A percentile compares a stretch with the other conserved stretches of the same genome.
phyloP scores from a whole-genome alignment of 2,888 invertebrate genomes.

The Cartodere bifasciata region DNA sequence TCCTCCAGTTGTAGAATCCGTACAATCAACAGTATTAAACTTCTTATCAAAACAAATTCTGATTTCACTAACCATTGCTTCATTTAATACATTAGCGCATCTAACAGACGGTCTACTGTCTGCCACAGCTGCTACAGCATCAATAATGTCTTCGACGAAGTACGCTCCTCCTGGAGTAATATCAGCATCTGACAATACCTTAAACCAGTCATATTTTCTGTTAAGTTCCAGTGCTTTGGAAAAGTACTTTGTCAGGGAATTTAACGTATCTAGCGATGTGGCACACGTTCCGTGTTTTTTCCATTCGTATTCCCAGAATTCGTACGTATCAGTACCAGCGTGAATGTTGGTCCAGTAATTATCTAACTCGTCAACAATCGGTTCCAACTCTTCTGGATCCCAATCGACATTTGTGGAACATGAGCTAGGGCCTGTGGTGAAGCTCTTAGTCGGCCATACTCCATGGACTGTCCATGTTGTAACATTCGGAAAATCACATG shows the following conservation, averaged over 20 bases:
- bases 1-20: too few relatives aligned
- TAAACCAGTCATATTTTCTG: slow-evolving; percentile 43
- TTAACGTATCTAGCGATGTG: slow-evolving; percentile 37
- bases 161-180: slow-evolving; percentile 40
- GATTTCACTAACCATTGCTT: slow-evolving; percentile 51
- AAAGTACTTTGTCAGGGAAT: slow-evolving; percentile 53
- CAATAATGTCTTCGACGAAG: slow-evolving; percentile 34
- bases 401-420: slow-evolving; percentile 53
- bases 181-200: slow-evolving; percentile 39
- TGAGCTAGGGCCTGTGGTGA: slow-evolving; percentile 49
- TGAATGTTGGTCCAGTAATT: slow-evolving; percentile 59
- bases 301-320: slow-evolving; percentile 68
- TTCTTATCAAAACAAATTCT: slow-evolving; percentile 49
- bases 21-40: slow-evolving; percentile 26
- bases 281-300: slow-evolving; percentile 68
- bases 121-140: slow-evolving; percentile 39
- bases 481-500: too few relatives aligned
- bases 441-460: slow-evolving; percentile 60
- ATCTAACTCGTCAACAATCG: slow-evolving; percentile 32
- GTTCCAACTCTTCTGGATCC: slow-evolving; percentile 39
- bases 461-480: too few relatives aligned
- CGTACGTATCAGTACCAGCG: slow-evolving; percentile 33
- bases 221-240: slow-evolving; percentile 45
- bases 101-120: slow-evolving; percentile 46
- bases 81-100: slow-evolving; percentile 43